phyloP scores from a whole-genome alignment of 2,797 vertebrate genomes.

The Gobionotothen gibberifrons region DNA sequence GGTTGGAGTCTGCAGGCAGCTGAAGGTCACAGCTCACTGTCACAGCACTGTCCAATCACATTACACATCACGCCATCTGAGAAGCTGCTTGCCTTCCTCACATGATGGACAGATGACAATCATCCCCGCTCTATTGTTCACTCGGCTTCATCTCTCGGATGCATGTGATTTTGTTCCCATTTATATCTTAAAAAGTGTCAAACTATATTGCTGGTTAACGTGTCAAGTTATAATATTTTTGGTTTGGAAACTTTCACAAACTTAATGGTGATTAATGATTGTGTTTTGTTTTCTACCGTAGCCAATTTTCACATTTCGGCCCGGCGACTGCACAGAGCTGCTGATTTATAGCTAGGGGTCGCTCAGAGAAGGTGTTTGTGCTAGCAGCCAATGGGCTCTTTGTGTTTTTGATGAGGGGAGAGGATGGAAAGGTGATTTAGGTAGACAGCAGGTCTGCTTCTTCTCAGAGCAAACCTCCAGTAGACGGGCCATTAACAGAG shows the following conservation, averaged over 20 bases:
- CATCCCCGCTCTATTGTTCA: slow-evolving; percentile 70
- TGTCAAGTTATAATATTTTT: slow-evolving; percentile 44
- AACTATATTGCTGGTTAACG: slow-evolving; percentile 54
- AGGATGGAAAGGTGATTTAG: slow-evolving; percentile 79
- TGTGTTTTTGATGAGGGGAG: slow-evolving; percentile 78
- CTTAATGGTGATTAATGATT: slow-evolving; percentile 66
- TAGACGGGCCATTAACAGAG: slow-evolving; percentile 79
- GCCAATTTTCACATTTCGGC: slow-evolving; percentile 46
- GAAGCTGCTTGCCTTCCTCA: slow-evolving; percentile 64
- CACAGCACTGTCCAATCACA: slow-evolving; percentile 83
- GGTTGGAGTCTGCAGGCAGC: slow-evolving; percentile 79
- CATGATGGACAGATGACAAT: slow-evolving; percentile 87
- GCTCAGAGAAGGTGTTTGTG: slow-evolving; percentile 75
- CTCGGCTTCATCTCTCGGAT: slow-evolving; percentile 52
- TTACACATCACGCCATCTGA: slow-evolving; percentile 75
- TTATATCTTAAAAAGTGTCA: slow-evolving; percentile 70
- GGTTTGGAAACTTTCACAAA: slow-evolving; percentile 46
- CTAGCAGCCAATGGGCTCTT: slow-evolving; percentile 76
- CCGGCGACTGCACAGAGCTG: slow-evolving; percentile 35
- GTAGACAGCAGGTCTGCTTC: slow-evolving; percentile 79
- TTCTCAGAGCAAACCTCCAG: slow-evolving; percentile 71
- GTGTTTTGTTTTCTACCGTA: slow-evolving; percentile 49
- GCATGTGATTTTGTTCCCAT: slow-evolving; percentile 58
- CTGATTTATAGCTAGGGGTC: slow-evolving; percentile 69
- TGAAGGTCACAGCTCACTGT: slow-evolving; percentile 88